A percentile compares a stretch with the other conserved stretches of the same genome.
Conservation (phyloP, 2,888 invertebrate genomes). For the Scrobipalpa atriplicella region DNA sequence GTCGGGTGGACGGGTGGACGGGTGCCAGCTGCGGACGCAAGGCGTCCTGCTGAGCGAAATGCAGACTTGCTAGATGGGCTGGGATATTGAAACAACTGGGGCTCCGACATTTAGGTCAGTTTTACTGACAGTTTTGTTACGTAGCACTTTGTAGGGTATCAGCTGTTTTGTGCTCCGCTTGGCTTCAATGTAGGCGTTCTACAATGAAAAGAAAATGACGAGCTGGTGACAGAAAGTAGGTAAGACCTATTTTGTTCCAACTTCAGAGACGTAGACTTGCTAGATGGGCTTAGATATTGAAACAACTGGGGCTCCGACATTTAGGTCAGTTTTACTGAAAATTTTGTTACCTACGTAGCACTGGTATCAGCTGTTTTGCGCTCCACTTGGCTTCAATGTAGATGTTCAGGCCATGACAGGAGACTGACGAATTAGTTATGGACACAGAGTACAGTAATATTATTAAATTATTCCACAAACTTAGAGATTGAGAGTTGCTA, state of each 20-base stretch:
- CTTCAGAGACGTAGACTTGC: too few relatives aligned
- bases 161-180: background rate
- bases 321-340: too few relatives aligned
- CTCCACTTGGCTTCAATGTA: background rate
- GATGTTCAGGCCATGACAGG: too few relatives aligned
- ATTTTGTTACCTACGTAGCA: background rate
- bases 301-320: too few relatives aligned
- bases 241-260: too few relatives aligned
- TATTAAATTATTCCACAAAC: too few relatives aligned
- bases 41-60: constrained; percentile 60
- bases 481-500: constrained; percentile 58
- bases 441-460: too few relatives aligned
- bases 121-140: constrained; percentile 17
- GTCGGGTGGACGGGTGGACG: constrained; percentile 59
- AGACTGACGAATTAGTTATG: too few relatives aligned
- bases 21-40: constrained; percentile 72
- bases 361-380: background rate
- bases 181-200: too few relatives aligned
- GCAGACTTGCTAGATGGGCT: constrained; percentile 50
- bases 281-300: too few relatives aligned
- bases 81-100: constrained; percentile 15
- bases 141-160: background rate
- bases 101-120: constrained; percentile 15
- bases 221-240: too few relatives aligned
- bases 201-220: too few relatives aligned